These are phyloP conservation scores for Cataglyphis albicans DNA, from an alignment of 2,888 invertebrate species.

Conservation along the genomic window DNA sequence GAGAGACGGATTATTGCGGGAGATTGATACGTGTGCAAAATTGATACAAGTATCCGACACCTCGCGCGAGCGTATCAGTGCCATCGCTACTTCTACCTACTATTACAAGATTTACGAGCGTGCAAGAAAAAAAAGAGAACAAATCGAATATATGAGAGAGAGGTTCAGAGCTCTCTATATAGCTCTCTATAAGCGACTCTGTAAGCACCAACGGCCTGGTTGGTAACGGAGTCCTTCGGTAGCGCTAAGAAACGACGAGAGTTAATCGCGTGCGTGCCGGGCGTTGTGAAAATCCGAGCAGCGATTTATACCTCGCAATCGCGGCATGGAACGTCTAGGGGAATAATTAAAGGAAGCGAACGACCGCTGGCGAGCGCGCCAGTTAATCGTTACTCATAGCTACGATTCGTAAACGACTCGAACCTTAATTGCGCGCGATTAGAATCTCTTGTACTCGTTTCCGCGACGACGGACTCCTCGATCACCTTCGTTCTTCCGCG, in stretches of 20 bases:
- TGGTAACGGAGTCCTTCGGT: conserved; percentile 11
- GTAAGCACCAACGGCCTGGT: conserved; percentile 26
- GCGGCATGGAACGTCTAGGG: conserved; percentile 62
- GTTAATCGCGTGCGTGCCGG: conserved; percentile 69
- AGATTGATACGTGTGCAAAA: conserved; percentile 53
- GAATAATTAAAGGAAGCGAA: conserved; percentile 70
- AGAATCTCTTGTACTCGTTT: conserved; percentile 51
- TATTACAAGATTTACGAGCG: conserved; percentile 50
- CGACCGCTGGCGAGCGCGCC: conserved; percentile 42
- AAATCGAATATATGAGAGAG: conserved; percentile 38
- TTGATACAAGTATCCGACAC: conserved; percentile 44
- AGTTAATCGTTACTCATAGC: conserved; percentile 51
- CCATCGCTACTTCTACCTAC: conserved; percentile 47
- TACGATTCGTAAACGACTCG: conserved; percentile 47
- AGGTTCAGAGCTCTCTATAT: conserved; percentile 27
- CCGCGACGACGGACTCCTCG: conserved; percentile 29
- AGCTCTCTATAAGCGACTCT: conserved; percentile 29
- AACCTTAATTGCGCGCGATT: conserved; percentile 48
- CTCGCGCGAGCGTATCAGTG: conserved; percentile 36
- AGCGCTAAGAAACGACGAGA: conserved; percentile 29
- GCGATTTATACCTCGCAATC: conserved; percentile 72
- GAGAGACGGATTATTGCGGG: conserved; percentile 14
- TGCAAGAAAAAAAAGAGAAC: conserved; percentile 33
- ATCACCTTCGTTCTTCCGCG: conserved; percentile 35
- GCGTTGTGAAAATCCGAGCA: conserved; percentile 59